A percentile compares a stretch with the other conserved stretches of the same genome.
phyloP scores from a whole-genome alignment of 2,113 vertebrate genomes.

The Callithrix jacchus region DNA sequence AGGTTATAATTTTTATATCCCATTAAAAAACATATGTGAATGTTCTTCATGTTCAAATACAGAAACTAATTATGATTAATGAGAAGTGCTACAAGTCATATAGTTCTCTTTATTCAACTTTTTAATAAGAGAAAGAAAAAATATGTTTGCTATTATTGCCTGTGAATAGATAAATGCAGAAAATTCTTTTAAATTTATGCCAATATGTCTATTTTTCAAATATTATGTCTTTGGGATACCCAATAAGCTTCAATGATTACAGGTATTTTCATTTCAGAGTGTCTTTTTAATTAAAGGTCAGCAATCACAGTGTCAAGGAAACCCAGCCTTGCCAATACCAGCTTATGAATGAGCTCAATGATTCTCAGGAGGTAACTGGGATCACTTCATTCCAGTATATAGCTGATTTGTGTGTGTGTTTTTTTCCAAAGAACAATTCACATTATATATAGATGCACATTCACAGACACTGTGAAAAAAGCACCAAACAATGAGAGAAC shows the following conservation, averaged over 20 bases:
- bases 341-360: conserved; percentile 63
- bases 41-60: conserved; percentile 43
- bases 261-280: conserved; percentile 69
- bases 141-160: conserved; percentile 50
- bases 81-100: conserved; percentile 38
- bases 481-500: neutral
- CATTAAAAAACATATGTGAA: conserved; percentile 16
- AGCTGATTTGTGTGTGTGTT: conserved; percentile 45
- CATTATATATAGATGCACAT: neutral
- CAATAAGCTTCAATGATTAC: conserved; percentile 54
- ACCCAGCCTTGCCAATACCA: conserved; percentile 65
- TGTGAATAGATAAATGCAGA: conserved; percentile 43
- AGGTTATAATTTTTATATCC: conserved; percentile 52
- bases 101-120: conserved; percentile 29
- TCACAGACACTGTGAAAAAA: conserved; percentile 32
- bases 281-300: conserved; percentile 75
- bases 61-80: conserved; percentile 61
- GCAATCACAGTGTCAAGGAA: conserved; percentile 60
- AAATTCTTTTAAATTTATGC: conserved; percentile 73
- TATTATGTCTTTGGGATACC: conserved; percentile 62
- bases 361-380: conserved; percentile 48
- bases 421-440: conserved; percentile 22
- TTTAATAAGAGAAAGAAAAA: neutral
- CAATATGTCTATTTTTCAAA: conserved; percentile 16
- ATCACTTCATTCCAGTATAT: conserved; percentile 42